These are phyloP conservation scores for Drosophila jambulina DNA, from an alignment of 1,140 invertebrate species.

Conservation along the genomic window DNA sequence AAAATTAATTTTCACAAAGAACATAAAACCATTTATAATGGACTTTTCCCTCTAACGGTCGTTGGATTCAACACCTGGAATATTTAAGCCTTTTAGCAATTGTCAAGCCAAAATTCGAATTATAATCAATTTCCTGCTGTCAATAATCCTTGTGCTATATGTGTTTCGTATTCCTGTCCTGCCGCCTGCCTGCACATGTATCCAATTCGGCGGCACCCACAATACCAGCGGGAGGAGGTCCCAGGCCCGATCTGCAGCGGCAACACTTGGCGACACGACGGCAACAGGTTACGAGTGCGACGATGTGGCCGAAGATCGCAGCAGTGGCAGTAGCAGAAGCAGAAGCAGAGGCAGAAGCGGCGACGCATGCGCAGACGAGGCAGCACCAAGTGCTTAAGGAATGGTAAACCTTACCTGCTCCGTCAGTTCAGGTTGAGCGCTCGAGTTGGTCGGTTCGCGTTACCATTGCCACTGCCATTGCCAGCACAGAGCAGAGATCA, in stretches of 20 bases:
- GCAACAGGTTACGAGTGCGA: conserved; percentile 58
- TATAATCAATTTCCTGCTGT: conserved; percentile 5
- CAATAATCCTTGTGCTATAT: conserved; percentile 31
- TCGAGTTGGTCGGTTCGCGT: conserved; percentile 70
- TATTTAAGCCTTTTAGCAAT: conserved; percentile 5
- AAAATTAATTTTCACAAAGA: not conserved
- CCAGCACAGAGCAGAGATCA: conserved; percentile 13
- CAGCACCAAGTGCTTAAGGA: conserved; percentile 80
- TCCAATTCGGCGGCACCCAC: conserved; percentile 46
- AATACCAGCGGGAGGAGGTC: conserved; percentile 29
- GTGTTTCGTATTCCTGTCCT: conserved; percentile 25
- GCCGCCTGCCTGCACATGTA: conserved; percentile 24
- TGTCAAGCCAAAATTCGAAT: conserved; percentile 10
- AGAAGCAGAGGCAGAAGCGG: conserved; percentile 44
- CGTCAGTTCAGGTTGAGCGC: conserved; percentile 83
- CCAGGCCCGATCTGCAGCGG: conserved; percentile 15
- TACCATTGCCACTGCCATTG: conserved; percentile 16
- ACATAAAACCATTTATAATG: not conserved
- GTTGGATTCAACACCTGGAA: not conserved
- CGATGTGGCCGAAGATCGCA: conserved; percentile 34
- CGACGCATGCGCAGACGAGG: conserved; percentile 32
- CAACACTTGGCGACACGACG: conserved; percentile 38
- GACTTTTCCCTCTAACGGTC: not conserved
- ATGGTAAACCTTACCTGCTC: conserved; percentile 80
- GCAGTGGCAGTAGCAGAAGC: conserved; percentile 28